Conservation (phyloP, 2,888 invertebrate genomes). For the Mythimna pallens region DNA sequence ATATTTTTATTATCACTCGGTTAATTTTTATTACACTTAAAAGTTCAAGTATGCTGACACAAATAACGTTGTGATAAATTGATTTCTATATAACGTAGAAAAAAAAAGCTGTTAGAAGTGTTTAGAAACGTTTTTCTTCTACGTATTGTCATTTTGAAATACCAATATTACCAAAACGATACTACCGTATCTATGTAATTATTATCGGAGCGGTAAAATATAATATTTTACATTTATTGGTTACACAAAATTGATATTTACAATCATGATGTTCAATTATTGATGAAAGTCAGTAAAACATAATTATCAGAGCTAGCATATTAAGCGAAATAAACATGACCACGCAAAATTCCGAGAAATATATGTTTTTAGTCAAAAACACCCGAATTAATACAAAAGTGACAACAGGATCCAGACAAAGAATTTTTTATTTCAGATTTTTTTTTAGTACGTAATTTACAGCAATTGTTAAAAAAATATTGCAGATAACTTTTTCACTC, state of each 20-base stretch:
- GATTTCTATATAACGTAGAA: background rate
- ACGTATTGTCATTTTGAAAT: background rate
- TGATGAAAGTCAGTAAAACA: background rate
- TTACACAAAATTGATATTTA: background rate
- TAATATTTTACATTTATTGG: background rate
- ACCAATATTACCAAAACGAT: background rate
- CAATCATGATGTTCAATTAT: background rate
- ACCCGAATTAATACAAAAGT: too few relatives aligned
- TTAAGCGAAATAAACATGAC: background rate
- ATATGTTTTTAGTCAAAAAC: background rate
- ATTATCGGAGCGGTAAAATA: background rate
- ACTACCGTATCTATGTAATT: background rate
- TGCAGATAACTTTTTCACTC: too few relatives aligned
- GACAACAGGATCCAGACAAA: too few relatives aligned
- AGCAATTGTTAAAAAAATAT: too few relatives aligned
- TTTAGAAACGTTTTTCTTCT: background rate
- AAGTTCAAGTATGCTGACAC: too few relatives aligned
- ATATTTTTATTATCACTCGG: background rate
- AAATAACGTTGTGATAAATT: background rate
- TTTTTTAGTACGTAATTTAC: too few relatives aligned
- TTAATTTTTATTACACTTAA: background rate
- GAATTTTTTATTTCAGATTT: too few relatives aligned
- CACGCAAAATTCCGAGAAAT: background rate
- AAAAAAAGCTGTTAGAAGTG: background rate
- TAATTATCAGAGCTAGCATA: background rate